These are phyloP conservation scores for Neotragus pygmaeus DNA, from an alignment of 2,113 vertebrate species.

Conservation along the genomic window DNA sequence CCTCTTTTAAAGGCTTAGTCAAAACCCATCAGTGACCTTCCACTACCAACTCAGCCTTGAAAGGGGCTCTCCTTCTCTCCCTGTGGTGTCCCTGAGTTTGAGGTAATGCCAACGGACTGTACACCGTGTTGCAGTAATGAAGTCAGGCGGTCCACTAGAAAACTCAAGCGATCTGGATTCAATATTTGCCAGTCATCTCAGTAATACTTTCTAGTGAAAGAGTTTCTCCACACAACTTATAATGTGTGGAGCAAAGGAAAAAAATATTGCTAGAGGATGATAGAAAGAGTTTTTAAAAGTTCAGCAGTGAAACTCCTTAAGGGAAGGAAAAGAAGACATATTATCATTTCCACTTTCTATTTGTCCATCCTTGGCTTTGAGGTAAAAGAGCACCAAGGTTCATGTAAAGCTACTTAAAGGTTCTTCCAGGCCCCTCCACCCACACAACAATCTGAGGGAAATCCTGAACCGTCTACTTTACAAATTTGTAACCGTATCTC, in stretches of 20 bases:
- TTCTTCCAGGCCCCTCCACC: not conserved
- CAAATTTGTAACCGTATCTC: not conserved
- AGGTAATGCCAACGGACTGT: not conserved
- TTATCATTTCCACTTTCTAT: not conserved
- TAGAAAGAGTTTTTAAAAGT: not conserved
- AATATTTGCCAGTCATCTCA: not conserved
- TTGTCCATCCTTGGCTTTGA: not conserved
- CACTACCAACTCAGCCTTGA: not conserved
- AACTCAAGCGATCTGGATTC: not conserved
- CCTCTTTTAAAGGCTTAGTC: not conserved
- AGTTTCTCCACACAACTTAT: not conserved
- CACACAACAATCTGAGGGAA: not conserved
- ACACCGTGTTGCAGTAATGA: not conserved
- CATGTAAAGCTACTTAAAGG: not conserved
- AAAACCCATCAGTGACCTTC: not conserved
- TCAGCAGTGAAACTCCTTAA: not conserved
- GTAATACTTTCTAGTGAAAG: not conserved
- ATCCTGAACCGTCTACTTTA: not conserved
- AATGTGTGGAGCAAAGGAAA: not conserved
- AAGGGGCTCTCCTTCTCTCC: not conserved
- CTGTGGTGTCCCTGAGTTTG: conserved; percentile 46
- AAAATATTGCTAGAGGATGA: conserved; percentile 12
- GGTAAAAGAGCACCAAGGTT: not conserved
- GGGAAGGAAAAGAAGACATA: not conserved
- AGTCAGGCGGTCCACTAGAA: not conserved